Evolutionary conservation across 2,888 invertebrate species (phyloP).

Genomic region (Galerucella pusilla): DNA sequence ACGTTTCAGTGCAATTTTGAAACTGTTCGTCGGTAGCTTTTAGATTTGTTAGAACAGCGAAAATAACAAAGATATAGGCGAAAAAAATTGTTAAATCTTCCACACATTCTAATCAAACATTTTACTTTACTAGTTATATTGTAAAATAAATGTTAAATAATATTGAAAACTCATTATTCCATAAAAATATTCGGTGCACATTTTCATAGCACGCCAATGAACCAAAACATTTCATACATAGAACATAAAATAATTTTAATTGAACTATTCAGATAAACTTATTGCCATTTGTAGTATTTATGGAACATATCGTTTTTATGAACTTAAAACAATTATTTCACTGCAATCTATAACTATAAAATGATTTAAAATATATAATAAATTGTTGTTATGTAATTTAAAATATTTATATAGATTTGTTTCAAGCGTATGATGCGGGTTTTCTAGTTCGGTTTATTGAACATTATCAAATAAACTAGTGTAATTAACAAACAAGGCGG

Average conservation of each 20-base stretch:
- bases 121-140: no score
- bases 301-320: background rate
- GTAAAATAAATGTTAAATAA: no score
- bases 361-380: background rate
- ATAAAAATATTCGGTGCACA: background rate
- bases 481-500: background rate
- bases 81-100: no score
- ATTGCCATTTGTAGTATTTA: slow-evolving; percentile 3
- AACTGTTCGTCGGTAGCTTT: no score
- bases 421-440: background rate
- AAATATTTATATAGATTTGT: background rate
- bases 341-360: background rate
- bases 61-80: no score
- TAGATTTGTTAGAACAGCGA: no score
- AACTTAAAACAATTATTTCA: background rate
- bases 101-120: no score
- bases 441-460: background rate
- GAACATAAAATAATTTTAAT: background rate
- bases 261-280: slow-evolving; percentile 1
- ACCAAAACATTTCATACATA: background rate
- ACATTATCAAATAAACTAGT: background rate
- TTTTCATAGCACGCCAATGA: background rate
- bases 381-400: background rate
- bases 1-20: no score
- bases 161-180: no score